These are phyloP conservation scores for Popillia japonica DNA, from an alignment of 1,140 invertebrate species.

Conservation along the genomic window DNA sequence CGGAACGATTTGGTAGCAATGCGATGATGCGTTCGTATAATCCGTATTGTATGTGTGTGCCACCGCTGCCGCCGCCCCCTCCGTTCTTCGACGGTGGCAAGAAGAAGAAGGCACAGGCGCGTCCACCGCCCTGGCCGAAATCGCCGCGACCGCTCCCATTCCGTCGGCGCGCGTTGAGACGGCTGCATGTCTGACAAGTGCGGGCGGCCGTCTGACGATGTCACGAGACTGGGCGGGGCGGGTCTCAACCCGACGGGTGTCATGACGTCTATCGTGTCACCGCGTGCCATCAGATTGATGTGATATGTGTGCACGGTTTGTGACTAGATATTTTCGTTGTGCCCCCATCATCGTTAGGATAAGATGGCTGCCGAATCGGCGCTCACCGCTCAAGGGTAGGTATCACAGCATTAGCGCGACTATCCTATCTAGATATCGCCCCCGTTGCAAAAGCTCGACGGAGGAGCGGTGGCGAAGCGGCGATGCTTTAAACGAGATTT, in stretches of 20 bases:
- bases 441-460: too few relatives aligned
- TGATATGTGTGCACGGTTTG: conserved; percentile 47
- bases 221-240: conserved; percentile 55
- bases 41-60: conserved; percentile 46
- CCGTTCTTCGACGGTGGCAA: conserved; percentile 47
- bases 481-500: too few relatives aligned
- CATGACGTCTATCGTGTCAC: conserved; percentile 50
- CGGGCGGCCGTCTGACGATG: conserved; percentile 56
- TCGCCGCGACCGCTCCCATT: conserved; percentile 55
- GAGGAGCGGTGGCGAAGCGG: too few relatives aligned
- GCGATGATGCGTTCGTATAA: conserved; percentile 48
- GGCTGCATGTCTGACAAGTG: conserved; percentile 54
- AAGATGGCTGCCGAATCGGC: conserved; percentile 53
- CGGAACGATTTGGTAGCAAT: too few relatives aligned
- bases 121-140: conserved; percentile 42
- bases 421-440: background rate
- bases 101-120: conserved; percentile 48
- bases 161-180: conserved; percentile 56
- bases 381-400: conserved; percentile 50
- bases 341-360: conserved; percentile 44
- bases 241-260: conserved; percentile 52
- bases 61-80: conserved; percentile 50
- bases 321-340: conserved; percentile 49
- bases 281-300: conserved; percentile 45
- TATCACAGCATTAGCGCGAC: conserved; percentile 23